These are phyloP conservation scores for Botia almorhae DNA, from an alignment of 2,797 vertebrate species.

Conservation along the genomic window DNA sequence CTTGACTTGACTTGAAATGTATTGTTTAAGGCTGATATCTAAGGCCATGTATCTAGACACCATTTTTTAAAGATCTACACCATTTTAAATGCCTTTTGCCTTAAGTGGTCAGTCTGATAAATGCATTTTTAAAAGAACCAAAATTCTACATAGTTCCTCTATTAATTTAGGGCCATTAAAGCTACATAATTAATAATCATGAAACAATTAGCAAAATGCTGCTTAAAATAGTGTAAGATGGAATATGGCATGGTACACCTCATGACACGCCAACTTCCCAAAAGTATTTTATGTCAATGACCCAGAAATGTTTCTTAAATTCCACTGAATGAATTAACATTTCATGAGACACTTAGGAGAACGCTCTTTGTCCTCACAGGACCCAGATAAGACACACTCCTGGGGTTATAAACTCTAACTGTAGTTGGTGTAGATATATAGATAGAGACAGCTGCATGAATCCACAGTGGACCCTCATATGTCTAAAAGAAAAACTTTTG, in stretches of 20 bases:
- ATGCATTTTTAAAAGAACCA: constrained; percentile 1
- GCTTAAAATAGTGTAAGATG: not conserved
- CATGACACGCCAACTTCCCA: not conserved
- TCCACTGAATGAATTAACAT: constrained; percentile 20
- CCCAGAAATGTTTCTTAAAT: not conserved
- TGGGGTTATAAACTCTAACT: constrained; percentile 16
- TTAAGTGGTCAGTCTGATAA: not conserved
- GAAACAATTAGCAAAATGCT: constrained; percentile 1
- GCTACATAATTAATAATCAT: constrained; percentile 7
- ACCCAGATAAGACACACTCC: not conserved
- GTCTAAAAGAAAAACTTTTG: not conserved
- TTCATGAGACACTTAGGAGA: not conserved
- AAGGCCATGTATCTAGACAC: too few species aligned
- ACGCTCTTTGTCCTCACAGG: constrained; percentile 6
- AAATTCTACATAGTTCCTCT: not conserved
- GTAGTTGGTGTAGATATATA: not conserved
- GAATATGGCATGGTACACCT: not conserved
- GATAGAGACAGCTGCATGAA: constrained; percentile 24
- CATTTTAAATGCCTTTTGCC: too few species aligned
- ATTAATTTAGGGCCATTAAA: constrained; percentile 18
- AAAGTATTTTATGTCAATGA: not conserved
- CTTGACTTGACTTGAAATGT: too few species aligned
- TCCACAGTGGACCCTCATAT: constrained; percentile 3
- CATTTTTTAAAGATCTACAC: too few species aligned
- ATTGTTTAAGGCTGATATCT: too few species aligned